These are phyloP conservation scores for Hydractinia symbiolongicarpus DNA, from an alignment of 30 jellyfish, hydroid and myxozoan species.

Conservation along the genomic window DNA sequence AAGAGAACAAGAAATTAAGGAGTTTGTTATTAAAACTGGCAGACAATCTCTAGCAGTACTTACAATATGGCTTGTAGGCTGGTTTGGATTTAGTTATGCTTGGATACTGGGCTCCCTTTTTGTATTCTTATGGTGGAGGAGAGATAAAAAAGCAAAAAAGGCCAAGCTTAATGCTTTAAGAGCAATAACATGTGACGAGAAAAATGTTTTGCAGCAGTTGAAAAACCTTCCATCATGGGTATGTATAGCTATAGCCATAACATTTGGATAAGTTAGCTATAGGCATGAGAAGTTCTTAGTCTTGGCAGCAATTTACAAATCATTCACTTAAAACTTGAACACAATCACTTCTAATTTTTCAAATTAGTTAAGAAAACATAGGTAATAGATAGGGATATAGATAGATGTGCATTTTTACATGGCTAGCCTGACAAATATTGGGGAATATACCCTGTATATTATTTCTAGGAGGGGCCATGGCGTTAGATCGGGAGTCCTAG, in stretches of 20 bases:
- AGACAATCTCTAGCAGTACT: not conserved
- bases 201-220: not conserved
- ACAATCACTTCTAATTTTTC: no score
- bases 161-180: not conserved
- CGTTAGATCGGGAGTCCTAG: no score
- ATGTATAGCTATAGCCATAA: not conserved
- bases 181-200: not conserved
- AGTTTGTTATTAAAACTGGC: not conserved
- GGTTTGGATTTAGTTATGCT: conserved; percentile 10
- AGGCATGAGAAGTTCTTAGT: no score
- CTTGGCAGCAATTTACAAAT: no score
- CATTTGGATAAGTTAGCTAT: no score
- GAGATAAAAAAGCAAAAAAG: not conserved
- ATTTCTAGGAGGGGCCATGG: no score
- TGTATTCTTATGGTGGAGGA: not conserved
- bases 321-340: no score
- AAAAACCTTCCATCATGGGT: not conserved
- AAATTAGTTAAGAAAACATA: no score
- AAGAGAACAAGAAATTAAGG: not conserved
- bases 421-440: no score
- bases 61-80: conserved; percentile 4
- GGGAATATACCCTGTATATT: no score
- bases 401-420: no score
- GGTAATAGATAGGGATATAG: no score
- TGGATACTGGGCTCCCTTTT: not conserved